Evolutionary conservation across 2,113 vertebrate species (phyloP), one percentile per base, ranked within the genome.

Genomic region (Cebus imitator): DNA sequence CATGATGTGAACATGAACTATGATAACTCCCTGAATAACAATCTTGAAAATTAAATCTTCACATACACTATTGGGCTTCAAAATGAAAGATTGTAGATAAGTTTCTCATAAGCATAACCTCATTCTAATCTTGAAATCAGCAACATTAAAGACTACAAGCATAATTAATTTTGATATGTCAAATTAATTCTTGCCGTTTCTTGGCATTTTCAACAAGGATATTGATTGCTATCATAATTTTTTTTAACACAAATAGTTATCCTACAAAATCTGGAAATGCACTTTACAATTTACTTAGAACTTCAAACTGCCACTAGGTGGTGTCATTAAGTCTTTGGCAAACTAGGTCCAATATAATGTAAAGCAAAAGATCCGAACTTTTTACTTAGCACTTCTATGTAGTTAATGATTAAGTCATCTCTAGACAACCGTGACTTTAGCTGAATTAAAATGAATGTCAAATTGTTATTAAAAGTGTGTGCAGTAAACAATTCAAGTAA

Each of bases 271-370:
- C 21, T 90, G 16, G 13, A 95, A 76, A 55, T 87, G 1, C 12
- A 91, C 87, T 95, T 91, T 88, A 68, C 32, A 80, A n/a, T 70
- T 94, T 52, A 80, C 66, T 92, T 92, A 83, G 68, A 90, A 95
- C 73, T 94, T 95, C 61, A 92, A 66, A 73, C n/a, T 92, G 45
- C 87, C 90, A 90, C 80, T 96, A 98, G 97, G 87, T 97, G 92
- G 76, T 76, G 68, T 96, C 52, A 92, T 91, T 96, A 97, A 92
- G 72, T 96, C 80, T 95, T 94, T 87, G 27, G 23, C 94, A 97
- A 92, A 80, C 10, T 75, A 89, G 20, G 10, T 83, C 35, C 37
- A 91, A 37, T 79, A 86, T 55, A 64, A 61, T 66, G 35, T 83
- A 86, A 75, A 89, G 20, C 50, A 32, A 96, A 85, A 88, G 8